Percentiles rank a stretch among this genome's conserved stretches.
These are phyloP conservation scores for Rhizomys pruinosus DNA, from an alignment of 2,113 vertebrate genomes.

Conservation along the genomic window DNA sequence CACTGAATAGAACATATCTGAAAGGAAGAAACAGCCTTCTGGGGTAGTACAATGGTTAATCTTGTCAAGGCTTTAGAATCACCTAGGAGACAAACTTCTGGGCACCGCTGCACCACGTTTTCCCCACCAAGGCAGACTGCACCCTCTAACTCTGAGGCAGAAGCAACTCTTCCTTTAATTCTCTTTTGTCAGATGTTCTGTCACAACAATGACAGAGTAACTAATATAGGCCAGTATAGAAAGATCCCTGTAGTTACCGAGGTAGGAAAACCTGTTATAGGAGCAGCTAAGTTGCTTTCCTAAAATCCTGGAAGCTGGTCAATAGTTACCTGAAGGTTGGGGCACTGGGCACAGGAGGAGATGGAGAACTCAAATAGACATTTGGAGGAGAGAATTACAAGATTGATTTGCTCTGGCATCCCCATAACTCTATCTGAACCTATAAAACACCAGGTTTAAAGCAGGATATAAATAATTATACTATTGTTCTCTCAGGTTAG, in stretches of 20 bases:
- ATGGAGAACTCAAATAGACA: background rate
- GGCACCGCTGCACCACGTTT: too few relatives aligned
- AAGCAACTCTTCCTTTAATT: background rate
- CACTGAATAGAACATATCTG: background rate
- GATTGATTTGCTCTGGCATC: conserved; percentile 6
- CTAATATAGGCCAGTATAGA: background rate
- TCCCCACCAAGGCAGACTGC: too few relatives aligned
- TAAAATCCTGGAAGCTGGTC: background rate
- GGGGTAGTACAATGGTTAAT: background rate
- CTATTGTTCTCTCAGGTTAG: background rate
- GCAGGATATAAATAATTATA: conserved; percentile 31
- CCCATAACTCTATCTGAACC: background rate
- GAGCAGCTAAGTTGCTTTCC: background rate
- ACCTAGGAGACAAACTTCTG: background rate
- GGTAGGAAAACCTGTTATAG: background rate
- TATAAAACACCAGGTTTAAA: conserved; percentile 46
- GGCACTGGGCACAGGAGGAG: background rate
- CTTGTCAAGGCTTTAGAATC: background rate
- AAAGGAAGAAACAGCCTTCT: background rate
- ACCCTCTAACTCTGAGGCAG: background rate
- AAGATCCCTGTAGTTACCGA: background rate
- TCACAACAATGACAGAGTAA: background rate
- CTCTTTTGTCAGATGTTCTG: background rate
- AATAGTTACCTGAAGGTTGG: background rate
- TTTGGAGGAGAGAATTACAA: background rate